Evolutionary conservation across 2,797 vertebrate genomes (phyloP).

Genomic region (Buceros bicornis): DNA sequence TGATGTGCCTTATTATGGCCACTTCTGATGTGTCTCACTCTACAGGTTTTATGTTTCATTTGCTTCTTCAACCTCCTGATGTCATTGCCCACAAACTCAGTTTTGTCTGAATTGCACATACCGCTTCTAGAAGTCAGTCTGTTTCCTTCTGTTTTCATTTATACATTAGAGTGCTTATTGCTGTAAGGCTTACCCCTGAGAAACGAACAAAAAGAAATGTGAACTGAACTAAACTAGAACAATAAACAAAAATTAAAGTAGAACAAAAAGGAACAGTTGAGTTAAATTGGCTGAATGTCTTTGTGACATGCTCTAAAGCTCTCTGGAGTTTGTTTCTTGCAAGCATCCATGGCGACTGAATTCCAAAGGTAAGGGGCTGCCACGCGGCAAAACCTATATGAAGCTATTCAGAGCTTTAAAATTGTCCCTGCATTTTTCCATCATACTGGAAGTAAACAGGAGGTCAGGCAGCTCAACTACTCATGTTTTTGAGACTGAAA

Average conservation of each 20-base stretch:
- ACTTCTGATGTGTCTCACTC: background rate
- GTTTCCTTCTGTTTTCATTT: slow-evolving; percentile 42
- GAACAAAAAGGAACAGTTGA: background rate
- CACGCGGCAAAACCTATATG: background rate
- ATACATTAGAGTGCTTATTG: background rate
- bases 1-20: background rate
- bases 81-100: background rate
- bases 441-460: background rate
- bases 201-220: background rate
- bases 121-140: background rate
- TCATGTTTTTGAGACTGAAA: background rate
- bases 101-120: background rate
- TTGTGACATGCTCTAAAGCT: background rate
- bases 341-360: background rate
- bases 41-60: background rate
- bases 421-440: background rate
- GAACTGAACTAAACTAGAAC: background rate
- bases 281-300: background rate
- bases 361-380: background rate
- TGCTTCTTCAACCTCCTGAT: background rate
- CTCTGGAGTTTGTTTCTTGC: background rate
- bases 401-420: background rate
- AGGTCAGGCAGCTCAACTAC: background rate
- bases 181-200: background rate
- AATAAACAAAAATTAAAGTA: slow-evolving; percentile 10